Conservation (phyloP, 2,797 vertebrate species). For the Xenopus petersii region DNA sequence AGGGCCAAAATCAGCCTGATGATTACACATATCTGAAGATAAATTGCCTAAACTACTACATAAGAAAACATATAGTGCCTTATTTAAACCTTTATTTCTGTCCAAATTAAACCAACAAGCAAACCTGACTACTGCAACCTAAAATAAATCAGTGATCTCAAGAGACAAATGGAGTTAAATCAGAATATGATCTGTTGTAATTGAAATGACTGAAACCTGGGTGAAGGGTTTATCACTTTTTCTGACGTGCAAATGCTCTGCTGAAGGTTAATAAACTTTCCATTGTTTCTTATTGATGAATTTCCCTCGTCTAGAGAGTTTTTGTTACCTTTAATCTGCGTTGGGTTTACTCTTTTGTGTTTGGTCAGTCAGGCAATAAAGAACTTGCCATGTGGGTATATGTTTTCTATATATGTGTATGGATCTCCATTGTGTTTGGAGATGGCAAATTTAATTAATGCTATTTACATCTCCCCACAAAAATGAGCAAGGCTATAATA, state of each 20-base stretch:
- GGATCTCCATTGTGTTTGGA: conserved; percentile 66
- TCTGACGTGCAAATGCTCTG: conserved; percentile 76
- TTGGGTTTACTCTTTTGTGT: conserved; percentile 67
- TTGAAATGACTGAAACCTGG: conserved; percentile 69
- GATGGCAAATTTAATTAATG: conserved; percentile 63
- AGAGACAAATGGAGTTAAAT: no score
- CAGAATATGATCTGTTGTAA: conserved; percentile 55
- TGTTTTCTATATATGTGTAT: conserved; percentile 62
- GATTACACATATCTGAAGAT: no score
- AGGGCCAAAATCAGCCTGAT: no score
- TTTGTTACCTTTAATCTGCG: conserved; percentile 70
- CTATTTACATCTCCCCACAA: conserved; percentile 53
- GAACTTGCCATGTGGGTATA: conserved; percentile 62
- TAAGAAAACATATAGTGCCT: no score
- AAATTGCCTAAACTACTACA: no score
- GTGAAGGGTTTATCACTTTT: conserved; percentile 66
- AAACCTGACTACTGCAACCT: no score
- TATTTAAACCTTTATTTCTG: no score
- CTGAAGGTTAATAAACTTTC: conserved; percentile 71
- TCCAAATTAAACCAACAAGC: no score
- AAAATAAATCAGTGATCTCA: no score
- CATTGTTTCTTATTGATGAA: conserved; percentile 72
- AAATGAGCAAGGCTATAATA: conserved; percentile 53
- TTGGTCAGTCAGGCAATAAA: conserved; percentile 69
- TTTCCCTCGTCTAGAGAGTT: conserved; percentile 68